These are phyloP conservation scores for Dasypolia templi DNA, from an alignment of 2,888 invertebrate species.

Conservation along the genomic window DNA sequence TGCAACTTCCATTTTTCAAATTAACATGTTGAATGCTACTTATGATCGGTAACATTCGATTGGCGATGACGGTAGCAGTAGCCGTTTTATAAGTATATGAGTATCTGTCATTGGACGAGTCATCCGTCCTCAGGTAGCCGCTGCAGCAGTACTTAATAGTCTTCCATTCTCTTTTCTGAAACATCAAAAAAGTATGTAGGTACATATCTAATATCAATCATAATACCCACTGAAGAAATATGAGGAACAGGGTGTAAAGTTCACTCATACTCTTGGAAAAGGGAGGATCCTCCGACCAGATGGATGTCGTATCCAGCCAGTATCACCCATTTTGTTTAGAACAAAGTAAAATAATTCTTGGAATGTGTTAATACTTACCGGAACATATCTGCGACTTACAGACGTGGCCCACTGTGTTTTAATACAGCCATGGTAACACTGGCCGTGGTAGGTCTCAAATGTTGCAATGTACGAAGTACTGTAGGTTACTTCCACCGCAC, in stretches of 20 bases:
- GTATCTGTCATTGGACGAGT: conserved; percentile 34
- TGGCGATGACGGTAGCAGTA: too few relatives aligned
- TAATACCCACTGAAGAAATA: too few relatives aligned
- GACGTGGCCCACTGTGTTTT: conserved; percentile 3
- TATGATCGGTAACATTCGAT: too few relatives aligned
- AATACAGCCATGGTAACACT: conserved; percentile 19
- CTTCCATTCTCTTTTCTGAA: conserved; percentile 29
- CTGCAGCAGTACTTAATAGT: conserved; percentile 32
- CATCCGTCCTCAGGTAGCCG: conserved; percentile 37
- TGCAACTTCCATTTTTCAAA: too few relatives aligned
- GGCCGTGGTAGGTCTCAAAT: background rate
- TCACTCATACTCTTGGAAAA: too few relatives aligned
- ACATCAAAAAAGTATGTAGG: background rate
- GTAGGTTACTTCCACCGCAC: background rate
- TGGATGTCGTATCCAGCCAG: too few relatives aligned
- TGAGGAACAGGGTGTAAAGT: too few relatives aligned
- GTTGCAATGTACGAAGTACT: background rate
- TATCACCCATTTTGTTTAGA: background rate
- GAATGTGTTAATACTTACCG: conserved; percentile 20
- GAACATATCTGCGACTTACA: background rate
- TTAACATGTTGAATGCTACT: too few relatives aligned
- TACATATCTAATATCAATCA: background rate
- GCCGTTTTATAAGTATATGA: too few relatives aligned
- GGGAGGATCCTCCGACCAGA: too few relatives aligned
- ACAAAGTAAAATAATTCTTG: background rate